Evolutionary conservation across 2,113 vertebrate genomes (phyloP).

Genomic region (Mohoua ochrocephala): DNA sequence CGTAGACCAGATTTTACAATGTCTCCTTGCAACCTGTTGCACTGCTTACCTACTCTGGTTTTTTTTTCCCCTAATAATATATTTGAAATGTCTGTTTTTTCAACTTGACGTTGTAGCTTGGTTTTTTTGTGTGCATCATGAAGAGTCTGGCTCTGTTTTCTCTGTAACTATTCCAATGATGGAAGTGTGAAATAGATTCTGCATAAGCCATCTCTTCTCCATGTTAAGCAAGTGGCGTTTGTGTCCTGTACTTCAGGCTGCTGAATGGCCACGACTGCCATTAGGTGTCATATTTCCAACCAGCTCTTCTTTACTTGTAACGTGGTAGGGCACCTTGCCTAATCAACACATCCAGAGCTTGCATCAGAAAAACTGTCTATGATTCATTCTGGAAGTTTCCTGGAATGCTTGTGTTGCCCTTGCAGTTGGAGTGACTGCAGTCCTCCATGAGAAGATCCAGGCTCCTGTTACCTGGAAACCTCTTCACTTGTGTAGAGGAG

Average conservation of each 20-base stretch:
- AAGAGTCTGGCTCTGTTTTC: neutral
- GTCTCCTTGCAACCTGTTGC: neutral
- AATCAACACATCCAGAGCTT: neutral
- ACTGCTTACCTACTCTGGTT: neutral
- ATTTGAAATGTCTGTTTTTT: neutral
- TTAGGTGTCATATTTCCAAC: neutral
- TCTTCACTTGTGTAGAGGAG: neutral
- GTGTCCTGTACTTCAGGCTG: neutral
- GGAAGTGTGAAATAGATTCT: neutral
- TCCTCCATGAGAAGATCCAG: neutral
- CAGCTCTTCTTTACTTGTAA: neutral
- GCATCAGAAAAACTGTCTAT: neutral
- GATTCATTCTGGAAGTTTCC: neutral
- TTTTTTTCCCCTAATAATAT: rapidly evolving
- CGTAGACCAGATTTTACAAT: neutral
- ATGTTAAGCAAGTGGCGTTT: neutral
- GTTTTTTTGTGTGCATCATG: neutral
- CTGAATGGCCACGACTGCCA: neutral
- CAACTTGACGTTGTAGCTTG: neutral
- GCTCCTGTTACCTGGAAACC: neutral
- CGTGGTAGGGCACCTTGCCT: neutral
- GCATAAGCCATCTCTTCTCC: neutral
- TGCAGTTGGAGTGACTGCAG: neutral
- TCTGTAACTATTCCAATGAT: neutral
- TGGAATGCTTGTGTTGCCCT: neutral